phyloP scores from a whole-genome alignment of 2,113 vertebrate species.

The Myxocyprinus asiaticus region DNA sequence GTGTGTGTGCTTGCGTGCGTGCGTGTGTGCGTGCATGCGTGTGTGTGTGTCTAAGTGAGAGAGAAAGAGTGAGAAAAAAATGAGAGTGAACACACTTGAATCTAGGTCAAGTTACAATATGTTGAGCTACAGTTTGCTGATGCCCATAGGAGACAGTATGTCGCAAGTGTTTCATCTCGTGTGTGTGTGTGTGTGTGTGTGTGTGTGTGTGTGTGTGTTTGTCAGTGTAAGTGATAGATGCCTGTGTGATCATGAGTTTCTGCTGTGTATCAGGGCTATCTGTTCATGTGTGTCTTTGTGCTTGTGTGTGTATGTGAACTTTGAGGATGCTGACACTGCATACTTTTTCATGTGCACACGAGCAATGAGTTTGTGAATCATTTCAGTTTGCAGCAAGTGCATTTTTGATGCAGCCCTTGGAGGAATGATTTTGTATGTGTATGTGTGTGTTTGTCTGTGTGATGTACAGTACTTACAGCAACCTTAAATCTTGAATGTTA shows the following conservation, averaged over 20 bases:
- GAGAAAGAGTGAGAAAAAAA: background rate
- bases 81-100: slow-evolving; percentile 27
- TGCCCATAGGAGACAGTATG: slow-evolving; percentile 33
- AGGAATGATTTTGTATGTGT: too few species aligned
- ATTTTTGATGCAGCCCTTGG: too few species aligned
- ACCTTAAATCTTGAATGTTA: too few species aligned
- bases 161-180: slow-evolving; percentile 8
- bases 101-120: slow-evolving; percentile 39
- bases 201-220: background rate
- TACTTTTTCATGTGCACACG: slow-evolving; percentile 17
- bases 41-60: background rate
- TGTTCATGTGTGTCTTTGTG: background rate
- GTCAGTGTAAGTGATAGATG: slow-evolving; percentile 18
- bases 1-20: background rate
- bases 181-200: slow-evolving; percentile 12
- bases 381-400: background rate
- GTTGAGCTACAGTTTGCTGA: slow-evolving; percentile 1
- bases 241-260: slow-evolving; percentile 27
- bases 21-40: too few species aligned
- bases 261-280: slow-evolving; percentile 10
- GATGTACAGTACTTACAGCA: too few species aligned
- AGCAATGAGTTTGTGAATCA: background rate
- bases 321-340: slow-evolving; percentile 17
- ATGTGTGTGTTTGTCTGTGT: too few species aligned
- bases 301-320: background rate